Evolutionary conservation across 2,113 vertebrate species (phyloP).

Genomic region (human (Homo sapiens)): DNA sequence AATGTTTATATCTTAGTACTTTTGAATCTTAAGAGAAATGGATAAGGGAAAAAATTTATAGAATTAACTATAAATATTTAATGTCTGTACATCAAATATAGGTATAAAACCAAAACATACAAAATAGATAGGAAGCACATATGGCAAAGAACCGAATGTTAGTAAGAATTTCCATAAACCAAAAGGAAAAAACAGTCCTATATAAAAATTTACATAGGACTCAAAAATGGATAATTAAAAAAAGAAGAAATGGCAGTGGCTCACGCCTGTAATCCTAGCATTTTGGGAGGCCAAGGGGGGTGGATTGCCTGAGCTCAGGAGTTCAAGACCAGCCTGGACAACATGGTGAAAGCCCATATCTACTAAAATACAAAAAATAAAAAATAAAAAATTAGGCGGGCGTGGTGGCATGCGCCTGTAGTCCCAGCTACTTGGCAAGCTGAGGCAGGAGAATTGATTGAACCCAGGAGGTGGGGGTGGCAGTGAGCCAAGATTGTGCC

Average conservation of each 20-base stretch:
- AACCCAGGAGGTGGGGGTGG: too few relatives aligned
- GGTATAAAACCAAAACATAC: not conserved
- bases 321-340: too few relatives aligned
- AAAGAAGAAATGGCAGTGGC: not conserved
- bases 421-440: too few relatives aligned
- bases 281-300: too few relatives aligned
- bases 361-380: too few relatives aligned
- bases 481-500: too few relatives aligned
- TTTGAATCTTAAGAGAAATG: not conserved
- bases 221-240: not conserved
- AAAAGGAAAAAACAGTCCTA: not conserved
- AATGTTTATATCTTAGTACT: not conserved
- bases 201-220: not conserved
- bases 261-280: too few relatives aligned
- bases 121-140: not conserved
- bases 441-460: too few relatives aligned
- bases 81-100: not conserved
- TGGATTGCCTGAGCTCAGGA: too few relatives aligned
- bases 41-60: not conserved
- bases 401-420: too few relatives aligned
- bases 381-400: too few relatives aligned
- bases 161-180: not conserved
- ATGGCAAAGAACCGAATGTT: not conserved
- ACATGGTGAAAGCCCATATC: too few relatives aligned
- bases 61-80: conserved; percentile 19